These are phyloP conservation scores for Plebejus anna DNA, from an alignment of 2,888 invertebrate species.

Conservation along the genomic window DNA sequence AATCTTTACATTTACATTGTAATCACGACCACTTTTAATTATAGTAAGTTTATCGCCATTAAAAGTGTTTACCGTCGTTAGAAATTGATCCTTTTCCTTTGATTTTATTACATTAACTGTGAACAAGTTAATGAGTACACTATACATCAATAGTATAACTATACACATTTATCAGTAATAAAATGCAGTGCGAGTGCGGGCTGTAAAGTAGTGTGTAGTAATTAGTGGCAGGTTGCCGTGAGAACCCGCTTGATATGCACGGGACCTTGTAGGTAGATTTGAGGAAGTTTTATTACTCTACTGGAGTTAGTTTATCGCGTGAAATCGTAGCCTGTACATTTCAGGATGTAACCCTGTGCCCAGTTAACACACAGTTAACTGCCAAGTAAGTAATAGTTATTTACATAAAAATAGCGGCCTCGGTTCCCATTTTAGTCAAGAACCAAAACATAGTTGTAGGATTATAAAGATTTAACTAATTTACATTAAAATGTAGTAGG, in stretches of 20 bases:
- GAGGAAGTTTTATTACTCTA: neutral
- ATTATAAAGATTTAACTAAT: no score
- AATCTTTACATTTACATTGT: no score
- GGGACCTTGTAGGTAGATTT: neutral
- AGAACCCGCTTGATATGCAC: neutral
- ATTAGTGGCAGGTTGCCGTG: constrained; percentile 1
- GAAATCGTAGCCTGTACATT: neutral
- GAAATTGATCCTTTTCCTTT: neutral
- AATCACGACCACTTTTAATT: no score
- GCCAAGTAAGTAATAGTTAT: no score
- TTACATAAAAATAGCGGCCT: no score
- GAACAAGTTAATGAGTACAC: neutral
- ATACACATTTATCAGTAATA: neutral
- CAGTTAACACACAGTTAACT: no score
- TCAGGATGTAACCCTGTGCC: neutral
- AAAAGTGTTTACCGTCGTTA: neutral
- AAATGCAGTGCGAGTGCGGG: neutral
- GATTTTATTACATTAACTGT: neutral
- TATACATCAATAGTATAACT: neutral
- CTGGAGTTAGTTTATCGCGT: neutral
- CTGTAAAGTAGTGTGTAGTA: constrained; percentile 3
- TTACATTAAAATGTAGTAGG: no score
- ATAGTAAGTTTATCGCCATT: neutral
- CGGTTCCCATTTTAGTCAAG: no score
- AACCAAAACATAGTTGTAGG: no score